phyloP scores from a whole-genome alignment of 2,888 invertebrate genomes.

The Himalopsyche anomala region DNA sequence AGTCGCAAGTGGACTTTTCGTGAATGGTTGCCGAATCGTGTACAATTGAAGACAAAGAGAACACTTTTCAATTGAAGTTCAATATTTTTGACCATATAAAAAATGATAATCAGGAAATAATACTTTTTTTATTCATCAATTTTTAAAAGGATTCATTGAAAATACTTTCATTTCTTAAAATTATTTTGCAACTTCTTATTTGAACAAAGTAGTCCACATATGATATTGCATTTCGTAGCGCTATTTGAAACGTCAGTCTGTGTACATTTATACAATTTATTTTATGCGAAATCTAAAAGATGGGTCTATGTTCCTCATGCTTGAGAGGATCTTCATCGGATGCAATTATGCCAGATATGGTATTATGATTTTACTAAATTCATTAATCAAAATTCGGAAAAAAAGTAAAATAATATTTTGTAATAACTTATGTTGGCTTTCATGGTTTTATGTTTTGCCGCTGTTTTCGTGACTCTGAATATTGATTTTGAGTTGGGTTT shows the following conservation, averaged over 20 bases:
- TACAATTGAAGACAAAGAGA: conserved; percentile 45
- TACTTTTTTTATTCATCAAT: too few species aligned
- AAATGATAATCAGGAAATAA: too few species aligned
- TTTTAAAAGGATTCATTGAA: too few species aligned
- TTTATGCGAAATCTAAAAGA: conserved; percentile 65
- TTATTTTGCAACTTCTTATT: conserved; percentile 13
- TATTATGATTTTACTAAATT: conserved; percentile 69
- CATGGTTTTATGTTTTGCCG: conserved; percentile 52
- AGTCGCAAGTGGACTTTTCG: conserved; percentile 39
- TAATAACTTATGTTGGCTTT: conserved; percentile 42
- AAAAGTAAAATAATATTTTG: conserved; percentile 7
- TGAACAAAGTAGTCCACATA: conserved; percentile 44
- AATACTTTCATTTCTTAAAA: neutral
- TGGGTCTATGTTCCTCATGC: conserved; percentile 77
- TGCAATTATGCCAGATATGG: conserved; percentile 78
- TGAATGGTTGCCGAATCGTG: conserved; percentile 44
- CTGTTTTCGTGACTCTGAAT: conserved; percentile 57
- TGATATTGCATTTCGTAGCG: conserved; percentile 50
- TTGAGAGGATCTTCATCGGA: conserved; percentile 77
- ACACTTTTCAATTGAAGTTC: neutral
- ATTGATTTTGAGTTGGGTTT: conserved; percentile 55
- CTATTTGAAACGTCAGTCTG: conserved; percentile 55
- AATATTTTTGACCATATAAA: too few species aligned
- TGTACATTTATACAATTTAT: conserved; percentile 1
- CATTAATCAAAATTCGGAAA: neutral